These are phyloP conservation scores for Corynorhinus townsendii DNA, from an alignment of 2,113 vertebrate genomes.

Conservation along the genomic window DNA sequence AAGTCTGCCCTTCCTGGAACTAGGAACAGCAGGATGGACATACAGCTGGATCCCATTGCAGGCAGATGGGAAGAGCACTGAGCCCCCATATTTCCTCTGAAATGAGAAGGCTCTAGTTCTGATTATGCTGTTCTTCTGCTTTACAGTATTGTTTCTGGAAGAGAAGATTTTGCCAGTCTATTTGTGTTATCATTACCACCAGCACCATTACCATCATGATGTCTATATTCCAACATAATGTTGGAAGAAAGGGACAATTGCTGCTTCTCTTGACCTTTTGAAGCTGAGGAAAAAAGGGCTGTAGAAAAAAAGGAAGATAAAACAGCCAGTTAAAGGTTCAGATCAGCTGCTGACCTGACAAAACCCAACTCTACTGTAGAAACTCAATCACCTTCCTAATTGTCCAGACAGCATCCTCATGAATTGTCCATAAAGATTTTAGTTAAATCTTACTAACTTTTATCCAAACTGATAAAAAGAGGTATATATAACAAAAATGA, in stretches of 20 bases:
- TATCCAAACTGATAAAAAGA: conserved; percentile 16
- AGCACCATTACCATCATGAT: not conserved
- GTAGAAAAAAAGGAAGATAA: not conserved
- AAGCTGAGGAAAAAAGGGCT: not conserved
- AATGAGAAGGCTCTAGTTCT: not conserved
- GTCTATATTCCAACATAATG: not conserved
- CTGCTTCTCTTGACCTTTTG: not conserved
- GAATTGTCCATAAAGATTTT: not conserved
- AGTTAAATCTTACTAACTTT: conserved; percentile 16
- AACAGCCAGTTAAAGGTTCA: not conserved
- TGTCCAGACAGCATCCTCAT: conserved; percentile 5
- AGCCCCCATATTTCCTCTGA: not conserved
- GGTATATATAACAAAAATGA: not conserved
- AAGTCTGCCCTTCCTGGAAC: not conserved
- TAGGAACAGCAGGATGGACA: not conserved
- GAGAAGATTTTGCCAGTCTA: not conserved
- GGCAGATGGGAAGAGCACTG: not conserved
- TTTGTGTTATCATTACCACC: not conserved
- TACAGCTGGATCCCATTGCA: not conserved
- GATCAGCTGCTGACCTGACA: not conserved
- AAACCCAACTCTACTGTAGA: not conserved
- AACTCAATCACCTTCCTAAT: not conserved
- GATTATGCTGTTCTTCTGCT: not conserved
- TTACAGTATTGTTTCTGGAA: not conserved
- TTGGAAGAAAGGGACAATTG: not conserved